Percentiles rank a stretch among this genome's conserved stretches.
Evolutionary conservation across 2,888 invertebrate genomes (phyloP).

Genomic region (Habrosyne pyritoides): DNA sequence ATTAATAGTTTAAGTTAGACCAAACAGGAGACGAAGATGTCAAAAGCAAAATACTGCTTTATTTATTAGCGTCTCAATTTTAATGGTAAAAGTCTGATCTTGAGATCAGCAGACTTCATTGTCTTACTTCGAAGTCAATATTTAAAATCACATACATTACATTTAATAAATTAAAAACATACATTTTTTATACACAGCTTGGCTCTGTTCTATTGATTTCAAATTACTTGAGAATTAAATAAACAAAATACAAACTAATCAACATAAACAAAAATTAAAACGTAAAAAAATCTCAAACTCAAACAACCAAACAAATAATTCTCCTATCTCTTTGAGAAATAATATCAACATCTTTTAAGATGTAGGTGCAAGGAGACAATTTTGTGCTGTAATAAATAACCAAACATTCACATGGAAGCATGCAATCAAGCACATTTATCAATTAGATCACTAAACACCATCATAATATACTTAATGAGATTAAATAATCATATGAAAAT

Average conservation of each 20-base stretch:
- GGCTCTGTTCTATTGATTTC: not conserved
- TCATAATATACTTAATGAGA: conserved; percentile 19
- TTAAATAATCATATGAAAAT: conserved; percentile 30
- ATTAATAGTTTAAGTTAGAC: not conserved
- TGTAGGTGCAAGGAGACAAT: conserved; percentile 32
- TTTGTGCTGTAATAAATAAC: conserved; percentile 32
- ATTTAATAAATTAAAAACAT: not conserved
- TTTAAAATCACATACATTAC: not conserved
- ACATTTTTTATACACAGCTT: conserved; percentile 13
- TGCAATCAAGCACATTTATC: conserved; percentile 37
- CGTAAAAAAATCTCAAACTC: conserved; percentile 15
- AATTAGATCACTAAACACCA: conserved; percentile 30
- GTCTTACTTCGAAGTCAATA: not conserved
- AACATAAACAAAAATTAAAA: conserved; percentile 35
- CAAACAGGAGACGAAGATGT: not conserved
- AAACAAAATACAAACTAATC: conserved; percentile 27
- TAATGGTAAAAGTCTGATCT: not conserved
- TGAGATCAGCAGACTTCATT: not conserved
- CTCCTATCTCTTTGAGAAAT: conserved; percentile 34
- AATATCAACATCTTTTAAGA: conserved; percentile 29
- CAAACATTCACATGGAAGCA: conserved; percentile 35
- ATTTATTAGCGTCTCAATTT: not conserved
- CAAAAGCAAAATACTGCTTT: no score
- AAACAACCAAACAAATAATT: conserved; percentile 39
- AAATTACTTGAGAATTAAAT: conserved; percentile 11